These are phyloP conservation scores for Ciconia maguari DNA, from an alignment of 2,113 vertebrate genomes.

Conservation along the genomic window DNA sequence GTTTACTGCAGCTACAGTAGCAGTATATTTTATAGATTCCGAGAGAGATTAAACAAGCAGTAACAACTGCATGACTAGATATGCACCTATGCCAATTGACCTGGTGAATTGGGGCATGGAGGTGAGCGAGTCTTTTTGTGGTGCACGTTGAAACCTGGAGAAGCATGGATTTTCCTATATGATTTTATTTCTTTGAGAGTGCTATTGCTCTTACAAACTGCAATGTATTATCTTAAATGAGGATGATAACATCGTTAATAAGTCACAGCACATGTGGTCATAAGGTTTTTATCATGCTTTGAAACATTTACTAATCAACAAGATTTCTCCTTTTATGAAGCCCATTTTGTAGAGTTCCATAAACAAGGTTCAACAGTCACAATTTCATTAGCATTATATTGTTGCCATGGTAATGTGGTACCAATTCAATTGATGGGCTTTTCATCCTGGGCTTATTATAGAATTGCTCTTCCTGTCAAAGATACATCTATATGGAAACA, in stretches of 20 bases:
- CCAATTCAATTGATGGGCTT: conserved; percentile 61
- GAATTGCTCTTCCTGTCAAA: conserved; percentile 60
- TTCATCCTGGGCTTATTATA: conserved; percentile 61
- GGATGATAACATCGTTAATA: neutral
- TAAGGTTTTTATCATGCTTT: conserved; percentile 7
- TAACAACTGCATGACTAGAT: neutral
- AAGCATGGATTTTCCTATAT: neutral
- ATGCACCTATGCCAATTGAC: neutral
- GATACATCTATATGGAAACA: conserved; percentile 38
- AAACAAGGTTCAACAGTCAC: conserved; percentile 63
- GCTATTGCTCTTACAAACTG: neutral
- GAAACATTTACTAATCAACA: conserved; percentile 12
- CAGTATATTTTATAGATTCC: neutral
- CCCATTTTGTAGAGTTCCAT: conserved; percentile 45
- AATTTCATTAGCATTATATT: conserved; percentile 68
- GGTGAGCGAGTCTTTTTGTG: neutral
- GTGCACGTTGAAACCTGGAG: neutral
- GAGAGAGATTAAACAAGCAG: neutral
- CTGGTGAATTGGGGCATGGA: neutral
- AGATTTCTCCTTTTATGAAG: conserved; percentile 25
- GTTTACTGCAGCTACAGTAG: neutral
- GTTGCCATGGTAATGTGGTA: conserved; percentile 67
- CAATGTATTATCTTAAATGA: neutral
- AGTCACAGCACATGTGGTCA: neutral
- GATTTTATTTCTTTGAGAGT: neutral